Evolutionary conservation across 2,797 vertebrate genomes (phyloP).

Genomic region (Rhadinocentrus ornatus): DNA sequence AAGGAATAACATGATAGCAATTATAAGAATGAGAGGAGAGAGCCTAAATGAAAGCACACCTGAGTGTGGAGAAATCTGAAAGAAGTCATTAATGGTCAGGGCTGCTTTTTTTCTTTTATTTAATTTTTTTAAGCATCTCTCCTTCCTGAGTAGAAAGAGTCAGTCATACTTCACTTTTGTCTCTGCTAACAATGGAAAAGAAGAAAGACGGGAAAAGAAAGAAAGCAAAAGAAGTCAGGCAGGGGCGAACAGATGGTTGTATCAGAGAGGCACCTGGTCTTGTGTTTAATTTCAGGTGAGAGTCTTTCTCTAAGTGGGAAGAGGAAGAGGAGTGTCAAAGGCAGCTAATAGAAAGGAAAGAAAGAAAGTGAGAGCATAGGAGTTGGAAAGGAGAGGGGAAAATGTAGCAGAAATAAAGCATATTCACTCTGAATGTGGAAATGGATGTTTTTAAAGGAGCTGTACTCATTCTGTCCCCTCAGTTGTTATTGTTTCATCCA

Average conservation of each 20-base stretch:
- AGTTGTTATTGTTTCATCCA: slow-evolving; percentile 58
- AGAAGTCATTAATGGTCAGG: slow-evolving; percentile 69
- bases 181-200: slow-evolving; percentile 47
- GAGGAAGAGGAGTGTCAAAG: slow-evolving; percentile 57
- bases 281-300: slow-evolving; percentile 85
- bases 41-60: slow-evolving; percentile 64
- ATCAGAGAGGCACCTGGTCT: slow-evolving; percentile 80
- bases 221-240: slow-evolving; percentile 46
- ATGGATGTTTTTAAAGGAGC: slow-evolving; percentile 31
- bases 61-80: slow-evolving; percentile 68
- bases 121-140: slow-evolving; percentile 30
- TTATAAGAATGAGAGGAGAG: slow-evolving; percentile 63
- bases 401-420: slow-evolving; percentile 26
- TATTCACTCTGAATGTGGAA: slow-evolving; percentile 49
- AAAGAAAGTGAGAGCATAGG: slow-evolving; percentile 39
- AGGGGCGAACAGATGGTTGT: slow-evolving; percentile 80
- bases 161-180: slow-evolving; percentile 22
- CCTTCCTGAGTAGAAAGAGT: slow-evolving; percentile 45
- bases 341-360: slow-evolving; percentile 32
- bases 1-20: slow-evolving; percentile 79
- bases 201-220: slow-evolving; percentile 29
- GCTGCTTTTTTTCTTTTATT: neutral
- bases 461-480: slow-evolving; percentile 43
- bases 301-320: slow-evolving; percentile 58
- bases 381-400: slow-evolving; percentile 11